Evolutionary conservation across 2,113 vertebrate genomes (phyloP), one percentile per base, ranked within the genome.

Genomic region (Salvelinus alpinus): DNA sequence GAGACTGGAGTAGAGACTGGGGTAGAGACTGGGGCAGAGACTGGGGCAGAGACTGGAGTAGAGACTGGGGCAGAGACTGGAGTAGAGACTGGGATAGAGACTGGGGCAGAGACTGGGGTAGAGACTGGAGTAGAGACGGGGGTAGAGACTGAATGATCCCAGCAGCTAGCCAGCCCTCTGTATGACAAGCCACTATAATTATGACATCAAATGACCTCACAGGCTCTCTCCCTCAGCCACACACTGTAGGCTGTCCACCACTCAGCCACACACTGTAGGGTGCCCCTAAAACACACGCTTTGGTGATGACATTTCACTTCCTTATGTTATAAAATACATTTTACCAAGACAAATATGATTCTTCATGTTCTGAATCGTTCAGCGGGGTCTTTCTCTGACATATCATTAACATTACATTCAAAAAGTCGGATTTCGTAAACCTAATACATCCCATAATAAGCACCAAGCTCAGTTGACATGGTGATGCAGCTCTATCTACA

Each of bases 121-220:
- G 3, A 5, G 31, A 82, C 14, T 25, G 25, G 27, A 2, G 27
- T 27, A 27, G 27, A 27, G 27, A 27, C 27, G 2, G 27, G 27
- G 54, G 54, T 59, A 11, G 13, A 71, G 67, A 65, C 64, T 85
- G 83, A 87, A 78, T 82, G 85, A 87, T 84, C 1, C 38, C n/a
- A 29, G 74, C 48, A 67, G 60, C 65, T 77, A 83, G 79, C 86
- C 76, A 71, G 79, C 74, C 47, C 67, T 66, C 71, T 64, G 2
- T 18, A 48, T 86, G 88, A 89, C 88, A 89, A 73, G 76, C 80
- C 80, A 74, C 84, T 83, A 83, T 86, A 86, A 85, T 89, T 92
- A 89, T 77, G 70, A 80, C 89, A 84, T 88, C 86, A 89, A 92
- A 88, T 90, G 86, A 84, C 80, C 82, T 82, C 84, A 38, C 73